Base-by-base conservation (phyloP, 1,140 invertebrate genomes). In the Aradophagus sp. region DNA sequence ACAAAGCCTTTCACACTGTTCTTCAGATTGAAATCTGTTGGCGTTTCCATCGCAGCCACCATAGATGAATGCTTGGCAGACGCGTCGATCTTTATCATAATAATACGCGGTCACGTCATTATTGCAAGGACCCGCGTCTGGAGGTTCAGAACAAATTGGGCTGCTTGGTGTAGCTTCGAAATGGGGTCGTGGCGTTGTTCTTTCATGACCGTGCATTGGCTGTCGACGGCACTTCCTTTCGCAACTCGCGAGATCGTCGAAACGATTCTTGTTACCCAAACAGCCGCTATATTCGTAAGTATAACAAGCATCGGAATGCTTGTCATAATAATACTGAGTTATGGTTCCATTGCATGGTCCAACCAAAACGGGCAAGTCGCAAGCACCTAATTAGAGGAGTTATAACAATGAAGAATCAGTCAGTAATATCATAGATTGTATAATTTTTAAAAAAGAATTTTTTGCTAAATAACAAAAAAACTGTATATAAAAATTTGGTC, bases 31-130 rank as follows among this genome's bases (percentile, higher is more conserved):
- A 84, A 93, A 97, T 77, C 92, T 88, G 78, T 97, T 97, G 11
- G 89, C 90, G 77, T 95, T 96, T 34, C 94, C 94, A 36, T 89
- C 90, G 79, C 95, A 96, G 5, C 94, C 94, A 5, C 91, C 90
- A 77, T 94, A 96, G 3, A 89, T 84, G 79, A 96, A 96, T 12
- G 89, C 87, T 19, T 88, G 86, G 77, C 94, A 96, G 5, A 76
- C 81, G 27, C 86, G 83, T 1, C 79, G 81, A 0, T 81, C 77
- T 0, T 80, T 72, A 77, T 96, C 91, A 80, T 91, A 97, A 86
- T 92, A 95, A 88, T 91, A 97, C 13, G 89, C 87, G 0, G 87
- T 87, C 31, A 90, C 84, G 14, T 88, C 87, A 1, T 88, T 87
- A 13, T 88, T 80, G 71, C 95, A 97, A 42, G 91, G 90, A 23